Base-by-base conservation (phyloP, 2,113 vertebrate species). In the Hippocampus barbouri region DNA sequence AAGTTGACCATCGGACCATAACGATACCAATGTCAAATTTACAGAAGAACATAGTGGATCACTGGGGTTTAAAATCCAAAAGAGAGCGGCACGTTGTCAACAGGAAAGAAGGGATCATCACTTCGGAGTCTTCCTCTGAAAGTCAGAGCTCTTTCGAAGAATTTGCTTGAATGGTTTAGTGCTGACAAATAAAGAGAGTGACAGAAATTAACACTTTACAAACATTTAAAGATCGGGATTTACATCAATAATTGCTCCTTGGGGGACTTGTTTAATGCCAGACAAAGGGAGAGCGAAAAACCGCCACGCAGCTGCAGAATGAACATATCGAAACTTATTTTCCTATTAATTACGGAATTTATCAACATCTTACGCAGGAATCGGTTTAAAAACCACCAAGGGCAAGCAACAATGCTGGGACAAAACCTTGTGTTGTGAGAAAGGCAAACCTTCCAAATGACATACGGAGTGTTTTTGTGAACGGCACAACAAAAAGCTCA, bases 141-240 rank as follows among this genome's bases (percentile, higher is more conserved):
- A 43, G 45, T 75, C 75, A 80, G 79, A 78, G 79, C 79, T 79
- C 66, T 73, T 84, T 86, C 82, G 70, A 56, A 74, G 76, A 86
- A 87, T 76, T 70, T 43, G 76, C 73, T 80, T 83, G 56, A 45
- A 65, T 34, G 68, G 79, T 51, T 86, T 84, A 85, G 84, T 75
- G 66, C 74, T 85, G 67, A 64, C 18, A 63, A 62, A 30, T 30
- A 60, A 18, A 5, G n/a, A 38, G 3, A 5, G 27, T 18, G 25
- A 30, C 25, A 61, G 0, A 30, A 10, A 56, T n/a, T n/a, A n/a
- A 54, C 30, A 8, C 8, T 63, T 63, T 40, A 61, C 59, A 8
- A 54, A n/a, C 54, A 59, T 59, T 59, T 14, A 5, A 5, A 15
- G 23, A 11, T 11, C 14, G 27, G 14, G 11, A 59, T 9, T 15